phyloP scores from a whole-genome alignment of 2,113 vertebrate genomes.

The Oxyruncus cristatus region DNA sequence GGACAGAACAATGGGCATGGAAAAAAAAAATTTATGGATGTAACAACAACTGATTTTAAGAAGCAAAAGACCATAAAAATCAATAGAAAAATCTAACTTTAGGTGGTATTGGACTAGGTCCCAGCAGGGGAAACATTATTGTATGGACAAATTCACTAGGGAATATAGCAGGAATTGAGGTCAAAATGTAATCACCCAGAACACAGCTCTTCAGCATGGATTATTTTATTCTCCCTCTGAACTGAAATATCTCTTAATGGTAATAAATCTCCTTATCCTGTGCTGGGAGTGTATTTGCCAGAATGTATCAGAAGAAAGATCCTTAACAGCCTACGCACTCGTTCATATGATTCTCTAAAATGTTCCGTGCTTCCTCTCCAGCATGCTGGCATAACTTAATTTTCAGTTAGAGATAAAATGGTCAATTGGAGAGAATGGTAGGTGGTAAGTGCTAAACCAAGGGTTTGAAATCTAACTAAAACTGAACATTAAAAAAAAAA shows the following conservation, averaged over 20 bases:
- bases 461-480: not conserved
- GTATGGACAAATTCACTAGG: not conserved
- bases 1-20: not conserved
- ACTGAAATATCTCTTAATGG: slow-evolving; percentile 9
- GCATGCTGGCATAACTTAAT: not conserved
- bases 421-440: not conserved
- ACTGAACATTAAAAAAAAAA: not conserved
- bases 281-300: not conserved
- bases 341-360: not conserved
- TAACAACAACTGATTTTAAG: not conserved
- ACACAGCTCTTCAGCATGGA: not conserved
- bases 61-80: not conserved
- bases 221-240: slow-evolving; percentile 32
- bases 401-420: not conserved
- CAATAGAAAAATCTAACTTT: not conserved
- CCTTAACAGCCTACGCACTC: not conserved
- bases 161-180: slow-evolving; percentile 12
- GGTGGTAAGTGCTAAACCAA: not conserved
- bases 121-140: not conserved
- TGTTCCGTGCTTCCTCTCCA: not conserved
- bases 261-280: slow-evolving; percentile 22
- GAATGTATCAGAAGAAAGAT: not conserved
- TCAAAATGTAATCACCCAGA: slow-evolving; percentile 26
- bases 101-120: not conserved
- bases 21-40: not conserved